Percentiles rank a stretch among this genome's conserved stretches.
phyloP scores from a whole-genome alignment of 2,888 invertebrate species.

The Leistus spinibarbis region DNA sequence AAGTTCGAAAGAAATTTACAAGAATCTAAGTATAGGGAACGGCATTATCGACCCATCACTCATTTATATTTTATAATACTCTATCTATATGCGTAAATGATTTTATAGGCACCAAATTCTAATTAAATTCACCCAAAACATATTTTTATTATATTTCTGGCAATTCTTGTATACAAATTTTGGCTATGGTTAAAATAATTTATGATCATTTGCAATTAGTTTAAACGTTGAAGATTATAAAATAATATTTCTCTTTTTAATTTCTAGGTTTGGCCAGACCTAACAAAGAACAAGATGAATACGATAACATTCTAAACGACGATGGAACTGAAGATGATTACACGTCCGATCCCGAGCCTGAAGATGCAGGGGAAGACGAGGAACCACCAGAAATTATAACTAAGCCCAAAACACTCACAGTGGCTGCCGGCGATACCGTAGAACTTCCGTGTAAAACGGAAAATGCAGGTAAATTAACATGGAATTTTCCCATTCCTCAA shows the following conservation, averaged over 20 bases:
- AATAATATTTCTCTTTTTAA: not conserved
- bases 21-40: too few species aligned
- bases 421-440: slow-evolving; percentile 49
- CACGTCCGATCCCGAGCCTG: slow-evolving; percentile 48
- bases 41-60: too few species aligned
- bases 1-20: too few species aligned
- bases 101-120: too few species aligned
- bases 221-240: not conserved
- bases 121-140: too few species aligned
- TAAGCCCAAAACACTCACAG: slow-evolving; percentile 47
- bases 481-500: not conserved
- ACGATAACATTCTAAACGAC: slow-evolving; percentile 28
- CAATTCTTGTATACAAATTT: too few species aligned
- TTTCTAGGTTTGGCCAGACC: slow-evolving; percentile 40
- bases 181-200: too few species aligned
- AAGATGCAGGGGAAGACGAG: slow-evolving; percentile 40
- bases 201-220: too few species aligned
- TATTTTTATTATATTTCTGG: too few species aligned
- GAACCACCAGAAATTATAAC: slow-evolving; percentile 43
- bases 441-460: slow-evolving; percentile 53
- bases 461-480: slow-evolving; percentile 47
- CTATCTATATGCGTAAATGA: too few species aligned
- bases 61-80: too few species aligned
- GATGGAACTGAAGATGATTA: slow-evolving; percentile 45
- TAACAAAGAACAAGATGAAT: slow-evolving; percentile 36